Percentiles rank a stretch among this genome's conserved stretches.
These are phyloP conservation scores for Agapornis roseicollis DNA, from an alignment of 2,113 vertebrate genomes.

Conservation along the genomic window DNA sequence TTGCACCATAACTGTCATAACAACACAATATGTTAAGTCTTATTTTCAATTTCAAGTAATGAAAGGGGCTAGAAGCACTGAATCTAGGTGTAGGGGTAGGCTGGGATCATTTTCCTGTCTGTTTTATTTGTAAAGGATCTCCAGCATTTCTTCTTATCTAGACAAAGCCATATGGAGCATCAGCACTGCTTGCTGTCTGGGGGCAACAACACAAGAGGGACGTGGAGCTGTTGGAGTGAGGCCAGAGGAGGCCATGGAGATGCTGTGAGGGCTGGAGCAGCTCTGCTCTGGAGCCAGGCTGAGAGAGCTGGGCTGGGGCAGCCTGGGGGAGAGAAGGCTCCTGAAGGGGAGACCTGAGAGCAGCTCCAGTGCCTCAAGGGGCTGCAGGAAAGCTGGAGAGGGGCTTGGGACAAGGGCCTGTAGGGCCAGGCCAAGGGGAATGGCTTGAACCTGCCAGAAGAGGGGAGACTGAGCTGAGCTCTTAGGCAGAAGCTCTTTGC, in stretches of 20 bases:
- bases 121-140: neutral
- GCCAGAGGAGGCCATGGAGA: neutral
- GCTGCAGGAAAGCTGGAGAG: too few species aligned
- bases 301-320: neutral
- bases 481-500: too few species aligned
- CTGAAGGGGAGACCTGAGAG: too few species aligned
- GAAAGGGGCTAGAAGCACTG: neutral
- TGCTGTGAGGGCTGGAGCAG: neutral
- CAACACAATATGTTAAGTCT: neutral
- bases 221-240: neutral
- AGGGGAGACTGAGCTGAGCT: too few species aligned
- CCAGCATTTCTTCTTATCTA: neutral
- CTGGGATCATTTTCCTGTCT: neutral
- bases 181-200: neutral
- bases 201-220: neutral
- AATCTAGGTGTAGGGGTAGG: neutral
- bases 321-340: too few species aligned
- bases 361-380: too few species aligned
- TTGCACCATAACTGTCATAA: too few species aligned
- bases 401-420: too few species aligned
- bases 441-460: too few species aligned
- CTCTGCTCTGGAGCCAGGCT: neutral
- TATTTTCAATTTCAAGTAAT: neutral
- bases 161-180: neutral
- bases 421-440: too few species aligned